A percentile compares a stretch with the other conserved stretches of the same genome.
Evolutionary conservation across 2,113 vertebrate species (phyloP).

Genomic region (Fulmarus glacialis): DNA sequence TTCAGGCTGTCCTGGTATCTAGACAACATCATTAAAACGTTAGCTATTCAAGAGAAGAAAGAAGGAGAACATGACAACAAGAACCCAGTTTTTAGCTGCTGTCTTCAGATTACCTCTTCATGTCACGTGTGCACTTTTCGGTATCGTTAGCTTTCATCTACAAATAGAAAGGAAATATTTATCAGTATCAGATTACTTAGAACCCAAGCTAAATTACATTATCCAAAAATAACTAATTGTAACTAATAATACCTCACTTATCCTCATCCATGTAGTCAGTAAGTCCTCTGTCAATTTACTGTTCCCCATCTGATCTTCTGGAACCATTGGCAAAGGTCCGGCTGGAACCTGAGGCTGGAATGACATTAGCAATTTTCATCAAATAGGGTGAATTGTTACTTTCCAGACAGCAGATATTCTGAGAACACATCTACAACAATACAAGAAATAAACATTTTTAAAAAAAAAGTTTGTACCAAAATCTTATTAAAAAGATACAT

Average conservation of each 20-base stretch:
- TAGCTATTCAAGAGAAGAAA: not conserved
- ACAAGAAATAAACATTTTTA: not conserved
- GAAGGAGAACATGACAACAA: not conserved
- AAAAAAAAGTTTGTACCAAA: not conserved
- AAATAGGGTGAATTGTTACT: not conserved
- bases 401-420: not conserved
- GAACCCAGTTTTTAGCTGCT: not conserved
- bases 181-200: not conserved
- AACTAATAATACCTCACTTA: conserved; percentile 70
- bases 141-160: conserved; percentile 8
- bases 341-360: conserved; percentile 64
- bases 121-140: not conserved
- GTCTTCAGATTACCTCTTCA: conserved; percentile 63
- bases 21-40: not conserved
- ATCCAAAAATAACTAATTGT: not conserved
- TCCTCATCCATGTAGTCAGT: conserved; percentile 61
- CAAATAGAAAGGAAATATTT: not conserved
- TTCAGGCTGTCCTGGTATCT: conserved; percentile 81
- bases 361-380: not conserved
- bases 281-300: conserved; percentile 30
- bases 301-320: not conserved
- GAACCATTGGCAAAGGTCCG: conserved; percentile 76
- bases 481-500: not conserved
- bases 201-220: not conserved
- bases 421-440: fast-evolving